Percentiles rank a stretch among this genome's conserved stretches.
These are phyloP conservation scores for Dipus sagitta DNA, from an alignment of 2,797 vertebrate species.

Conservation along the genomic window DNA sequence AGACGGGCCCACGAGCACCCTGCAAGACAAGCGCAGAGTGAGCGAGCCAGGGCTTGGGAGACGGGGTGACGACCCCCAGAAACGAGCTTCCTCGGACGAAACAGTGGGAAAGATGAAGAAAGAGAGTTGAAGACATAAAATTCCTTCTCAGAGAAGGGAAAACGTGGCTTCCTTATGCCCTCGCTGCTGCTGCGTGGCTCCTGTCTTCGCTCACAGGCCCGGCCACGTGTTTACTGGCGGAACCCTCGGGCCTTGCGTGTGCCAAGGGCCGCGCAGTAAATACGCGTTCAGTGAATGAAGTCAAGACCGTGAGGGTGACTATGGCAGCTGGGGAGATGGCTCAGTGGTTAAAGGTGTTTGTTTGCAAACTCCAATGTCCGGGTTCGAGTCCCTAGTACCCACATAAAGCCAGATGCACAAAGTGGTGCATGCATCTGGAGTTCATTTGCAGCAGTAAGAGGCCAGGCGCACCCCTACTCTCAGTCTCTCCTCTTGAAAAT, in stretches of 20 bases:
- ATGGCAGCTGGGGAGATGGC: neutral
- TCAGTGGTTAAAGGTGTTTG: no score
- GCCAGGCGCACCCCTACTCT: no score
- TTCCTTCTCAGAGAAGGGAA: slow-evolving; percentile 52
- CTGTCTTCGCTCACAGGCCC: neutral
- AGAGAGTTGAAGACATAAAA: slow-evolving; percentile 39
- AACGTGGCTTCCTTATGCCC: neutral
- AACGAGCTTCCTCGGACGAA: slow-evolving; percentile 23
- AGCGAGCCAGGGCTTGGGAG: slow-evolving; percentile 55
- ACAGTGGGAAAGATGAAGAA: slow-evolving; percentile 19
- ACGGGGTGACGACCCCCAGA: slow-evolving; percentile 3
- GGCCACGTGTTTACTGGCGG: neutral
- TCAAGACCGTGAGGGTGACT: neutral
- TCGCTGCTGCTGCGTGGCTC: neutral
- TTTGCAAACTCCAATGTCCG: no score
- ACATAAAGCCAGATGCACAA: no score
- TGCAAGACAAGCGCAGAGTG: slow-evolving; percentile 46
- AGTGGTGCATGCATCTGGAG: no score
- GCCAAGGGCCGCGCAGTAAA: neutral
- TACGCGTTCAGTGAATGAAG: neutral
- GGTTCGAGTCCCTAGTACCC: no score
- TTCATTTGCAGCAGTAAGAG: no score
- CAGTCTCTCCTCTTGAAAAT: no score
- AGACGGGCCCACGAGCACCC: slow-evolving; percentile 39
- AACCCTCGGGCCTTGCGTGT: neutral